phyloP scores from a whole-genome alignment of 1,140 invertebrate species.

The Aphaenogaster ashmeadi region DNA sequence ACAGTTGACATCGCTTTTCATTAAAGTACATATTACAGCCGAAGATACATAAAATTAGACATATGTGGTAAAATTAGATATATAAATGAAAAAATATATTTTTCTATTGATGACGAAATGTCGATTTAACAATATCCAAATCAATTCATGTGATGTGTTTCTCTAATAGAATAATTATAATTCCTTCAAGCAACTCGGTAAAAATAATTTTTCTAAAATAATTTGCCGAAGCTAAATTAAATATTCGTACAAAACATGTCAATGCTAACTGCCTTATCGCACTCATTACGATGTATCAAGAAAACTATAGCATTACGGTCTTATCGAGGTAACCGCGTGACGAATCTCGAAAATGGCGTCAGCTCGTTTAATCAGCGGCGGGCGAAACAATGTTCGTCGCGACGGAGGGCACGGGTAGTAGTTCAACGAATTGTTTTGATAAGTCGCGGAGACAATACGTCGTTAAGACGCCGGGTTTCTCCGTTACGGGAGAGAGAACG shows the following conservation, averaged over 20 bases:
- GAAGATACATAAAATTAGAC: background rate
- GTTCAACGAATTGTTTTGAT: constrained; percentile 86
- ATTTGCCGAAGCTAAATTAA: background rate
- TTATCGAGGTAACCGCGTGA: constrained; percentile 30
- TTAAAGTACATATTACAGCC: background rate
- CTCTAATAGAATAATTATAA: background rate
- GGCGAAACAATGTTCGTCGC: constrained; percentile 71
- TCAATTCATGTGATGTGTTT: background rate
- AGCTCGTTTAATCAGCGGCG: constrained; percentile 77
- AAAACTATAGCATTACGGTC: background rate
- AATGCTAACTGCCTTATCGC: background rate
- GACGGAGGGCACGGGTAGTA: constrained; percentile 68
- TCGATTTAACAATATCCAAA: background rate
- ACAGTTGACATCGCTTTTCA: background rate
- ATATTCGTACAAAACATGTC: background rate
- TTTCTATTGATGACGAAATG: background rate
- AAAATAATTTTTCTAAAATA: background rate
- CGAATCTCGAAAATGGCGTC: constrained; percentile 57
- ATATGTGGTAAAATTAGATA: background rate
- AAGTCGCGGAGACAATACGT: constrained; percentile 86
- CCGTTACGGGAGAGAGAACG: constrained; percentile 49
- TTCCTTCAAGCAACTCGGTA: background rate
- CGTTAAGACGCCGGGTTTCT: constrained; percentile 83
- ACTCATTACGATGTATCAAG: background rate
- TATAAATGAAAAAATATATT: background rate